Evolutionary conservation across 2,797 vertebrate genomes (phyloP), one percentile per base, ranked within the genome.

Genomic region (Kryptolebias ocellatus): DNA sequence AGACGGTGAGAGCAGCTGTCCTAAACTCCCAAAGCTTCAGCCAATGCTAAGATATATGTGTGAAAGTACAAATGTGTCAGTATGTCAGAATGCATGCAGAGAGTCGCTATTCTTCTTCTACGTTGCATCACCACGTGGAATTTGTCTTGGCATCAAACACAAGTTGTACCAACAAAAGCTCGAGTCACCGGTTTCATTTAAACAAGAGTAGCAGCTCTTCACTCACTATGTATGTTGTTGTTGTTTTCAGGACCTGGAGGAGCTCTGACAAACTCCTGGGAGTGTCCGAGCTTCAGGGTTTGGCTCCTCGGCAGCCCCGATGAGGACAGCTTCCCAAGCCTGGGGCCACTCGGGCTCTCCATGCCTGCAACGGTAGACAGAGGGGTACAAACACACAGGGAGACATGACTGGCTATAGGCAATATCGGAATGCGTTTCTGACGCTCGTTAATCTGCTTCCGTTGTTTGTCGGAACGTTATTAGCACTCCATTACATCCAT

Each of bases 201-300:
- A 65, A 29, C 5, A 70, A 60, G 20, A n/a, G 28, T 6, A 12
- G 65, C 18, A 0, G 31, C 60, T 58, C 45, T 24, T 68, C 69
- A 90, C 92, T 93, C 81, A 95, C 94, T 88, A 18, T 91, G 92
- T 86, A 90, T 93, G 91, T 91, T 90, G 89, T 24, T 24, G 20
- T 93, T 91, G 88, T 91, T 93, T 52, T 87, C 88, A n/a, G 85
- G 64, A 58, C 50, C 81, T 50, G 84, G 34, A 24, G 60, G 64
- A 46, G 80, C 81, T 77, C 89, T 89, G 52, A 89, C 79, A 55
- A 87, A 77, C 77, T 94, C 93, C 51, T 90, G 91, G 34, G 82
- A 81, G 76, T 89, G 91, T 78, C 90, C 83, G 18, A 91, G 91
- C 76, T 93, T 95, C 60, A 88, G 73, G 70, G 79, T 87, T 53